Conservation (phyloP, 2,797 vertebrate genomes). For the Pempheris klunzingeri region DNA sequence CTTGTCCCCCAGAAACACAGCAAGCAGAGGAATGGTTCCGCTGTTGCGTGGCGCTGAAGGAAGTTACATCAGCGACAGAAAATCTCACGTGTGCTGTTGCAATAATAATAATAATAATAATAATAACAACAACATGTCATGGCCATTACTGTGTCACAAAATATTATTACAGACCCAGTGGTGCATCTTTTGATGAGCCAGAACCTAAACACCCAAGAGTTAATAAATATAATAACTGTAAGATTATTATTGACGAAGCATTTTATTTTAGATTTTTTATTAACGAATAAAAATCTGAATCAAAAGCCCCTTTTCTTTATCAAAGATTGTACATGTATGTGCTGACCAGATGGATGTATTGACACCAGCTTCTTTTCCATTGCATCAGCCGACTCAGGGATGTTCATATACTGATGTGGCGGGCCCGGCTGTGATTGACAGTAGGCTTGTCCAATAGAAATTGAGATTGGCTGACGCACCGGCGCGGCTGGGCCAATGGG, state of each 20-base stretch:
- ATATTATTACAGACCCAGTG: neutral
- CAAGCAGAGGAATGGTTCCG: constrained; percentile 36
- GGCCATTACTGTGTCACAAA: neutral
- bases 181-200: neutral
- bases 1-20: constrained; percentile 38
- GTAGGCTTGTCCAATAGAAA: constrained; percentile 69
- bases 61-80: neutral
- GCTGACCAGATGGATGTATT: neutral
- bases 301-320: too few relatives aligned
- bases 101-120: neutral
- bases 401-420: constrained; percentile 33
- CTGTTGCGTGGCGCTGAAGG: neutral
- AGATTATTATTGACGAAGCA: neutral
- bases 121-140: neutral
- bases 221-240: neutral
- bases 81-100: accelerated
- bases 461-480: accelerated
- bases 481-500: constrained; percentile 61
- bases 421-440: constrained; percentile 66
- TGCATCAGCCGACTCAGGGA: constrained; percentile 84
- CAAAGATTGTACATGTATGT: accelerated
- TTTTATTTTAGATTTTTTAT: neutral
- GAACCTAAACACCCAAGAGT: neutral
- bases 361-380: constrained; percentile 62
- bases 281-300: too few relatives aligned